A percentile compares a stretch with the other conserved stretches of the same genome.
Evolutionary conservation across 2,888 invertebrate species (phyloP).

Genomic region (Troglohyphantes excavatus): DNA sequence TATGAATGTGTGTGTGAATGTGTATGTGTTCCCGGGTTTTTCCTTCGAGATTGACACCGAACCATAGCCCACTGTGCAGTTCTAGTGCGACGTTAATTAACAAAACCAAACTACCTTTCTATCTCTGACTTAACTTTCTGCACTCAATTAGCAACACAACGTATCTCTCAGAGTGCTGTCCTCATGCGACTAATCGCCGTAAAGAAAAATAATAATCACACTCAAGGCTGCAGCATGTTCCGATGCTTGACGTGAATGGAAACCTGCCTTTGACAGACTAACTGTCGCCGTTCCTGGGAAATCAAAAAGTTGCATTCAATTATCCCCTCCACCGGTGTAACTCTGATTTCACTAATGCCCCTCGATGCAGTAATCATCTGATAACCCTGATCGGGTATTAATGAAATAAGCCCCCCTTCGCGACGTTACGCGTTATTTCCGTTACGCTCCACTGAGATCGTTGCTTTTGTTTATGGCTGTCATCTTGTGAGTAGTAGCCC

Average conservation of each 20-base stretch:
- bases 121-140: too few species aligned
- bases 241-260: not conserved
- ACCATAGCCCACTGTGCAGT: too few species aligned
- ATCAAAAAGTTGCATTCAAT: conserved; percentile 27
- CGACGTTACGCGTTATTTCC: not conserved
- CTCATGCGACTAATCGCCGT: not conserved
- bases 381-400: conserved; percentile 7
- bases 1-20: too few species aligned
- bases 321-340: conserved; percentile 11
- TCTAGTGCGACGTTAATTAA: too few species aligned
- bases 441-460: not conserved
- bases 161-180: too few species aligned
- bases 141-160: too few species aligned
- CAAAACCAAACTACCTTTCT: too few species aligned
- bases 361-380: conserved; percentile 31
- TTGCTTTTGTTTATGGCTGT: too few species aligned
- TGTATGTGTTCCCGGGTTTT: too few species aligned
- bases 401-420: not conserved
- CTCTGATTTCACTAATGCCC: conserved; percentile 12
- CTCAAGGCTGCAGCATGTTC: not conserved
- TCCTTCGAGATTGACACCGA: too few species aligned
- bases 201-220: not conserved
- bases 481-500: too few species aligned
- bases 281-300: conserved; percentile 18
- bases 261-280: conserved; percentile 13